These are phyloP conservation scores for Dermochelys coriacea DNA, from an alignment of 2,797 vertebrate species.

Conservation along the genomic window DNA sequence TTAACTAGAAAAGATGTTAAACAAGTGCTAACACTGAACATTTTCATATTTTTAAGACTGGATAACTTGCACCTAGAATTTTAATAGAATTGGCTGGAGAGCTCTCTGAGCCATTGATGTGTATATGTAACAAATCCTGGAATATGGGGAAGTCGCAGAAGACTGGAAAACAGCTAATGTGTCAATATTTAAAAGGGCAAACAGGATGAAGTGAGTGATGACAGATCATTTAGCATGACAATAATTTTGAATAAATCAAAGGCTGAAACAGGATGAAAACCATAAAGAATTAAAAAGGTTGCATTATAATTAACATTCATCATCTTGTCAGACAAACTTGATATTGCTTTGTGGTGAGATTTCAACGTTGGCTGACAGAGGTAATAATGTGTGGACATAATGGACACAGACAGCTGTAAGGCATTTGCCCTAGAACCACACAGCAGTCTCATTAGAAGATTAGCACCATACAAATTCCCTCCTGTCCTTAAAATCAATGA, in stretches of 20 bases:
- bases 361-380: no score
- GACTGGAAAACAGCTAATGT: background rate
- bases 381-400: no score
- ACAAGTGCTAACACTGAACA: background rate
- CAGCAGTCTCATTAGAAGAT: no score
- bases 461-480: no score
- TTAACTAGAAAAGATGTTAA: background rate
- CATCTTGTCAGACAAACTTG: background rate
- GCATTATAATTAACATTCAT: background rate
- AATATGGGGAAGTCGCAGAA: background rate
- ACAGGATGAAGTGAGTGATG: background rate
- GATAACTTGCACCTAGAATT: background rate
- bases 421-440: no score
- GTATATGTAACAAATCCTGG: background rate
- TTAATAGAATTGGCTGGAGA: background rate
- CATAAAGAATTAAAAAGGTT: no score
- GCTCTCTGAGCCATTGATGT: background rate
- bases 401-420: no score
- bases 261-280: background rate
- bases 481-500: no score
- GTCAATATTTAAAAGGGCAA: background rate
- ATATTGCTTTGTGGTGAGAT: no score
- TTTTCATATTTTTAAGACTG: background rate
- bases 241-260: background rate
- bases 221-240: background rate